Conservation (phyloP, 2,113 vertebrate species). For the Riparia riparia region DNA sequence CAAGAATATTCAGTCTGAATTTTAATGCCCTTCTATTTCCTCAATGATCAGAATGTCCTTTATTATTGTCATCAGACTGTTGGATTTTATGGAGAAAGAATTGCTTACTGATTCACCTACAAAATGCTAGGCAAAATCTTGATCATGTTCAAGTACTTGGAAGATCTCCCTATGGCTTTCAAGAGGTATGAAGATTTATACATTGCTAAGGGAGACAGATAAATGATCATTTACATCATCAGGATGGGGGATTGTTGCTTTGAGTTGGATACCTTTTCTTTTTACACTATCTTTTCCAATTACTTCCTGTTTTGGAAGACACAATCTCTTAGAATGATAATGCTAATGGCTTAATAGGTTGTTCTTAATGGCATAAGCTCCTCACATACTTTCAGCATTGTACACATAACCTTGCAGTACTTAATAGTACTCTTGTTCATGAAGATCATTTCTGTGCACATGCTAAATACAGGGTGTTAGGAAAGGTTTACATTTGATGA, state of each 20-base stretch:
- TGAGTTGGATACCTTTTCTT: not conserved
- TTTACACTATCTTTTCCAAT: not conserved
- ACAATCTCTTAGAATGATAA: not conserved
- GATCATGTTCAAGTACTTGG: not conserved
- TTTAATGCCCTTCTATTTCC: conserved; percentile 6
- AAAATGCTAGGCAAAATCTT: not conserved
- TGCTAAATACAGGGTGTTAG: not conserved
- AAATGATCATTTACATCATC: not conserved
- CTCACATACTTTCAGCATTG: not conserved
- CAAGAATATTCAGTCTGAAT: conserved; percentile 19
- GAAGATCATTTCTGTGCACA: not conserved
- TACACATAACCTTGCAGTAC: not conserved
- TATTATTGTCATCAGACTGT: not conserved
- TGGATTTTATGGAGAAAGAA: not conserved
- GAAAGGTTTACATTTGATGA: not conserved
- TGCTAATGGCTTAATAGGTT: not conserved
- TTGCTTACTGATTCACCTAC: not conserved
- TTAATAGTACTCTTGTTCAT: not conserved
- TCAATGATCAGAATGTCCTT: not conserved
- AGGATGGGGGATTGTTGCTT: not conserved
- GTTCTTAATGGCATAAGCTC: not conserved
- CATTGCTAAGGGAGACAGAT: not conserved
- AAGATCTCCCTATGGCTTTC: not conserved
- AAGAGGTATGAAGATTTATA: not conserved
- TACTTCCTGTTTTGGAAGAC: not conserved